These are phyloP conservation scores for Physella acuta DNA, from an alignment of 1,140 invertebrate genomes.

Conservation along the genomic window DNA sequence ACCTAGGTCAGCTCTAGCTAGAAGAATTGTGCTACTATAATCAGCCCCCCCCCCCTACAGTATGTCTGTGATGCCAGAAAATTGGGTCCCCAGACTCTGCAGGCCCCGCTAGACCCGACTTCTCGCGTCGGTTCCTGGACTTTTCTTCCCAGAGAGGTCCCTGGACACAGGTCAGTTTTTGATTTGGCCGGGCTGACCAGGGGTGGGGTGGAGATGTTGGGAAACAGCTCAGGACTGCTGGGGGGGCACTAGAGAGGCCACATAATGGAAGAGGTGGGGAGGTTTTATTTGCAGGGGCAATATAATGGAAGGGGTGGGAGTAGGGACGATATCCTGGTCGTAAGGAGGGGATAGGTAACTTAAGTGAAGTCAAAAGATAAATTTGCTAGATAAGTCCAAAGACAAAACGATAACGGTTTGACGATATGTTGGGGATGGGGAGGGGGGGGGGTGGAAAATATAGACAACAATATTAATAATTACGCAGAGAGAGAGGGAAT, in stretches of 20 bases:
- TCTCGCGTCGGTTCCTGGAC: neutral
- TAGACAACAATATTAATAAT: neutral
- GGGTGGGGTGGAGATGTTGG: neutral
- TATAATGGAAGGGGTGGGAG: neutral
- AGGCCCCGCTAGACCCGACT: conserved; percentile 3
- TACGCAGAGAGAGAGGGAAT: neutral
- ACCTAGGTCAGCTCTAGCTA: too few relatives aligned
- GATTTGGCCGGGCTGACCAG: conserved; percentile 2
- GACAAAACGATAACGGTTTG: neutral
- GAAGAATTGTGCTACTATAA: too few relatives aligned
- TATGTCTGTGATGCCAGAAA: neutral
- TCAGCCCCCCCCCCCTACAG: neutral
- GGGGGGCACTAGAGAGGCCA: neutral
- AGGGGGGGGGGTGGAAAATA: neutral
- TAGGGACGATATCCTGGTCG: neutral
- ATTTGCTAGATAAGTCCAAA: neutral
- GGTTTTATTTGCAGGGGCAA: too few relatives aligned
- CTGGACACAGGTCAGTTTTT: neutral
- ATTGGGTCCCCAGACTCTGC: neutral
- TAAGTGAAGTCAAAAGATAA: neutral
- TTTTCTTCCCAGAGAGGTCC: neutral
- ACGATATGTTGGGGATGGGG: neutral
- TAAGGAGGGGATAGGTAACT: neutral
- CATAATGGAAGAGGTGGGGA: too few relatives aligned
- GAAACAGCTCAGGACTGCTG: neutral